Evolutionary conservation across 1,140 invertebrate species (phyloP), one percentile per base, ranked within the genome.

Genomic region (Plutomurus gul): DNA sequence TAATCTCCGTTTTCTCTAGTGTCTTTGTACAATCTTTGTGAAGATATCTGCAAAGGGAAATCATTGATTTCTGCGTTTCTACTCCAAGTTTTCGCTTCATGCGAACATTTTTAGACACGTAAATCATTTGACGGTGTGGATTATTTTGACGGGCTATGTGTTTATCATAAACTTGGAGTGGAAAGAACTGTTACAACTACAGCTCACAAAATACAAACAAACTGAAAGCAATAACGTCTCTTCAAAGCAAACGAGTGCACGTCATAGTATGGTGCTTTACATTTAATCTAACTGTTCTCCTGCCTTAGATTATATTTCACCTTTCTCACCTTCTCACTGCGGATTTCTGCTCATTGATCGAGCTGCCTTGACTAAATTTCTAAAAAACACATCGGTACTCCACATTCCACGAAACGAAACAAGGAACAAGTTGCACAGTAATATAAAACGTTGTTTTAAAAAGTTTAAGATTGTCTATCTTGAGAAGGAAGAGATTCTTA

Each of bases 261-360:
- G n/a, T n/a, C n/a, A 16, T 60, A 33, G 27, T 30, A 65, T 65
- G 25, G 30, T 65, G 56, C 56, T 65, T 65, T 65, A 65, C 56
- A 33, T 65, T 65, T 65, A 16, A 33, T 65, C 4, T 65, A 65
- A 65, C 56, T 65, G 56, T 65, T 4, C 56, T 65, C 56, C 56
- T 65, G 56, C 30, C 56, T 65, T 65, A 65, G 56, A 65, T 65
- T 65, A 65, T 51, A 51, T 65, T 65, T 65, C 56, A 65, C 56
- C 56, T 65, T 65, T 65, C 56, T 25, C 56, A 65, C 56, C 56
- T 27, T 65, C 56, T 65, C 56, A 30, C 36, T 65, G 56, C 56
- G 56, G 30, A 65, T 33, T 33, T 65, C 22, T 65, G 56, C 56
- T 65, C 56, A 65, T 30, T n/a, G 27, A 25, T 16, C 13, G 30